phyloP scores from a whole-genome alignment of 2,888 invertebrate genomes.

The Chymomyza procnemis region DNA sequence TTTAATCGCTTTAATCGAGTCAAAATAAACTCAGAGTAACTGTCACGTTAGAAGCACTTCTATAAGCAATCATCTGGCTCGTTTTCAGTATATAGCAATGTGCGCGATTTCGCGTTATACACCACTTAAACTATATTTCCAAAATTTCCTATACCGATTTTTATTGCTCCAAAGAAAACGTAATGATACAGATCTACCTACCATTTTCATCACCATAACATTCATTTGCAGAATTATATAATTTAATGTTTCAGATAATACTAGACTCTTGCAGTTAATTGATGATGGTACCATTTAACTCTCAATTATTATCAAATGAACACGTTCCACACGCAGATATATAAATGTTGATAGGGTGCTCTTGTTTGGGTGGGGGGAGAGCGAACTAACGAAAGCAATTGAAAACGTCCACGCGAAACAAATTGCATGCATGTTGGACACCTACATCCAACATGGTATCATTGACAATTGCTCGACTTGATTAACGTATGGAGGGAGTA shows the following conservation, averaged over 20 bases:
- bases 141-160: too few relatives aligned
- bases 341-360: not conserved
- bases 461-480: conserved; percentile 2
- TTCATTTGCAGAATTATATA: not conserved
- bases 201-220: too few relatives aligned
- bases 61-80: too few relatives aligned
- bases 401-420: conserved; percentile 8
- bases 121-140: too few relatives aligned
- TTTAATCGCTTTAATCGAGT: too few relatives aligned
- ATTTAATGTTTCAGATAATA: not conserved
- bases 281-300: conserved; percentile 30
- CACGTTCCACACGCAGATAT: conserved; percentile 1
- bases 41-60: too few relatives aligned
- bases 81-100: too few relatives aligned
- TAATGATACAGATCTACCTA: too few relatives aligned
- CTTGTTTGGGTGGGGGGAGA: not conserved
- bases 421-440: conserved; percentile 16
- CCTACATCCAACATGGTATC: conserved; percentile 44
- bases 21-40: too few relatives aligned
- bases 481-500: conserved; percentile 21
- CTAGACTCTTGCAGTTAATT: not conserved
- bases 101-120: too few relatives aligned
- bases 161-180: too few relatives aligned
- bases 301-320: conserved; percentile 51
- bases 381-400: not conserved